Base-by-base conservation (phyloP, 1,140 invertebrate species). In the Solenopsis invicta region DNA sequence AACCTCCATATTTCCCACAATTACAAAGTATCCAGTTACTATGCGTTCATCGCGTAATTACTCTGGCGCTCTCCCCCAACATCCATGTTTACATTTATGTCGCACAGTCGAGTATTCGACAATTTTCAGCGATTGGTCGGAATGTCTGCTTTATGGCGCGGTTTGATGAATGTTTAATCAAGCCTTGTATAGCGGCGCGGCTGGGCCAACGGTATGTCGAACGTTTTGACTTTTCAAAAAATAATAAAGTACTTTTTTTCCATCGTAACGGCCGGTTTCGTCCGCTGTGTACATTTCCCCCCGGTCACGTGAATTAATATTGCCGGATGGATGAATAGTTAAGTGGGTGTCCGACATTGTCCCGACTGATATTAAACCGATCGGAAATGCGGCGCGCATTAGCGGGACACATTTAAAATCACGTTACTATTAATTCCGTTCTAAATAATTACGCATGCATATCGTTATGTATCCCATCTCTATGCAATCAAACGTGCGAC, bases 141-240 rank as follows among this genome's bases (percentile, higher is more conserved):
- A 76, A 90, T 74, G 45, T 59, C 50, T 45, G 69, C n/a, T 24
- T n/a, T 62, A 86, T 56, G 37, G 18, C 18, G 34, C 52, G 45
- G 9, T 29, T 41, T 61, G 88, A 77, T 89, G 88, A 90, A 90
- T 90, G 71, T 86, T 87, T 90, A 90, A 90, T 90, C 88, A 89
- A 89, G 84, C 88, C 18, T 56, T 6, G 67, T 34, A 29, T 59
- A 48, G 45, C 50, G 52, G 34, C 62, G 56, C 50, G 52, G 34
- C 62, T 48, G 21, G 45, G 45, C 8, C 67, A 21, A 76, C 59
- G 50, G 24, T 29, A 52, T 24, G 37, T 50, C 13, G 41, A 50
- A 62, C 50, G 74, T 85, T 80, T 76, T 80, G 72, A 77, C 72
- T 85, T 85, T 78, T 85, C 74, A 37, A 85, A 78, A 87, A 89